Percentiles rank a stretch among this genome's conserved stretches.
These are phyloP conservation scores for Limenitis camilla DNA, from an alignment of 2,888 invertebrate genomes.

Conservation along the genomic window DNA sequence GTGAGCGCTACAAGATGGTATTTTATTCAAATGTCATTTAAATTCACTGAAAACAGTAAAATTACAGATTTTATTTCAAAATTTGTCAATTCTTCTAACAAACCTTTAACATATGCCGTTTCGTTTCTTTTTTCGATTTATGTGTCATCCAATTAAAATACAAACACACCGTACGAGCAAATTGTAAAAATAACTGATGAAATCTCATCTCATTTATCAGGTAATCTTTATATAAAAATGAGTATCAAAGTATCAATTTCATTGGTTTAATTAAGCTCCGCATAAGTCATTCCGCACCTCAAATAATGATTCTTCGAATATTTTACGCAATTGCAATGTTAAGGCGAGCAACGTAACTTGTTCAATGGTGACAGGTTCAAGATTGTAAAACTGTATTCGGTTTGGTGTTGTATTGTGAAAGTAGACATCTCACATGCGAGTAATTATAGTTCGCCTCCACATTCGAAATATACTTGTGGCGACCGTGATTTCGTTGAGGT, in stretches of 20 bases:
- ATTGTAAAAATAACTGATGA: too few relatives aligned
- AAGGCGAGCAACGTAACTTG: slow-evolving; percentile 44
- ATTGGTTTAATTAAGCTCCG: slow-evolving; percentile 13
- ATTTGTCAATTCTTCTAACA: too few relatives aligned
- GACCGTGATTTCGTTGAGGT: neutral
- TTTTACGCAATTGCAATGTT: slow-evolving; percentile 32
- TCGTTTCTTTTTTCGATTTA: too few relatives aligned
- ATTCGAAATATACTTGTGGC: neutral
- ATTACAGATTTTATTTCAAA: too few relatives aligned
- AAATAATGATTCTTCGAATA: slow-evolving; percentile 14
- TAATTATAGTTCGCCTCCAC: slow-evolving; percentile 15
- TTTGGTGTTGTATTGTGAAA: slow-evolving; percentile 43
- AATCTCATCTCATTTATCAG: neutral
- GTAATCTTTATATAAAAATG: neutral
- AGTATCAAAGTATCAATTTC: neutral
- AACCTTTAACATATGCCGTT: too few relatives aligned
- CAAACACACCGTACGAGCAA: too few relatives aligned
- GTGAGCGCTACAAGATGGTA: too few relatives aligned
- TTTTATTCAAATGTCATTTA: too few relatives aligned
- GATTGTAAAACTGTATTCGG: slow-evolving; percentile 24
- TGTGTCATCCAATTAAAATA: too few relatives aligned
- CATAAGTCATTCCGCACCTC: neutral
- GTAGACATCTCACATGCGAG: slow-evolving; percentile 32
- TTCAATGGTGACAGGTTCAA: slow-evolving; percentile 44
- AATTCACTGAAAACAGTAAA: too few relatives aligned